Evolutionary conservation across 2,797 vertebrate species (phyloP), one percentile per base, ranked within the genome.

Genomic region (Moxostoma hubbsi): DNA sequence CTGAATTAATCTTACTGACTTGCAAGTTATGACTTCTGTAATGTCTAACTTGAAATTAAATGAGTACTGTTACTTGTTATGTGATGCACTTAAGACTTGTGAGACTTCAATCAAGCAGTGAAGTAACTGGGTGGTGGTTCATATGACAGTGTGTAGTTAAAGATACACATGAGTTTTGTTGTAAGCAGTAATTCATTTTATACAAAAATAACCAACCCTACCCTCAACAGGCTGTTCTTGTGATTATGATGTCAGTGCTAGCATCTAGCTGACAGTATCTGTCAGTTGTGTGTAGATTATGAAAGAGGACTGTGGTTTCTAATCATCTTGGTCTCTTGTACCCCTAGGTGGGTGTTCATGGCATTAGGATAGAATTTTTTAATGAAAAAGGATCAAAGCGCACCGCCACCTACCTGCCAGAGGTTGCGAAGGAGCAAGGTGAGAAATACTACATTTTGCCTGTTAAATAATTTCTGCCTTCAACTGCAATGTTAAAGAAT

Each of bases 311-410:
- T 45, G 47, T 12, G 1, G 12, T 79, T 13, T 77, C n/a, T 82
- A 10, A 36, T 62, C 18, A 47, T 45, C 55, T 36, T 9, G 47
- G 8, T n/a, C 51, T 69, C 10, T 49, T 62, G 46, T 67, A 36
- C 36, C 50, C 12, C 83, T 90, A 99, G 98, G 98, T 99, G 95
- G 98, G 98, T 95, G 96, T 99, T 91, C 98, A 99, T 89, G 98
- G 98, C 93, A 99, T 99, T 97, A 98, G 98, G 94, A 99, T 99
- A 98, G 98, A 99, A 92, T 99, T 99, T 98, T 98, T 98, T 96
- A 99, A 97, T 94, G 98, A 99, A 96, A 99, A 99, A 97, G 98
- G 98, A 97, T 99, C 98, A 94, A 99, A 99, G 92, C 97, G 98
- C 93, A 99, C 98, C 89, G 98, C 98, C 95, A 99, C 98, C 95